Percentiles rank a stretch among this genome's conserved stretches.
Conservation (phyloP, 2,888 invertebrate species). For the Lycocerus yunnanus region DNA sequence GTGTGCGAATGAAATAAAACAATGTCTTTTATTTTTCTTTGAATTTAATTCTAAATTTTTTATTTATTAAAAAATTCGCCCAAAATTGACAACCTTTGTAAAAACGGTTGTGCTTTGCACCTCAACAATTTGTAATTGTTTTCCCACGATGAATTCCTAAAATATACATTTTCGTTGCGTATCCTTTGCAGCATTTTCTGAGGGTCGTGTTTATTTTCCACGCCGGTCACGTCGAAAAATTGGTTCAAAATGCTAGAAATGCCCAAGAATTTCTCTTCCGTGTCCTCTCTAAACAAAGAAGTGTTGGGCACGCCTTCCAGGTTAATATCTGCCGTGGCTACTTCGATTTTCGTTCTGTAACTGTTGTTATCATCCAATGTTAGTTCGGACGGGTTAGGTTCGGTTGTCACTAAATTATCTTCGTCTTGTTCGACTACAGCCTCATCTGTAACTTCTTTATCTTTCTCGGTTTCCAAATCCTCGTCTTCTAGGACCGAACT, state of each 20-base stretch:
- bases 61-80: slow-evolving; percentile 71
- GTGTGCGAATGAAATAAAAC: no score
- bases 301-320: slow-evolving; percentile 33
- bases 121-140: slow-evolving; percentile 71
- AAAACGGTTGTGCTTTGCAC: slow-evolving; percentile 81
- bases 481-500: neutral
- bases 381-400: slow-evolving; percentile 40
- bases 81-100: slow-evolving; percentile 75
- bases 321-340: slow-evolving; percentile 41
- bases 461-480: slow-evolving; percentile 25
- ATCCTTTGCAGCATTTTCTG: slow-evolving; percentile 74
- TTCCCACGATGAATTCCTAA: slow-evolving; percentile 64
- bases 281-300: slow-evolving; percentile 35
- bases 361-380: slow-evolving; percentile 52
- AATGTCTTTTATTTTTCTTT: no score
- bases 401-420: slow-evolving; percentile 27
- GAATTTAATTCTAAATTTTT: slow-evolving; percentile 1
- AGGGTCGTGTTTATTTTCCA: slow-evolving; percentile 68
- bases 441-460: slow-evolving; percentile 4
- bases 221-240: slow-evolving; percentile 61
- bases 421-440: slow-evolving; percentile 12
- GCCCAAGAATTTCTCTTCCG: slow-evolving; percentile 34
- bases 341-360: slow-evolving; percentile 42
- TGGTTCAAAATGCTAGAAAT: slow-evolving; percentile 49
- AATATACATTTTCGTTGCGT: slow-evolving; percentile 63